Evolutionary conservation across 2,888 invertebrate genomes (phyloP).

Genomic region (Trilocha varians): DNA sequence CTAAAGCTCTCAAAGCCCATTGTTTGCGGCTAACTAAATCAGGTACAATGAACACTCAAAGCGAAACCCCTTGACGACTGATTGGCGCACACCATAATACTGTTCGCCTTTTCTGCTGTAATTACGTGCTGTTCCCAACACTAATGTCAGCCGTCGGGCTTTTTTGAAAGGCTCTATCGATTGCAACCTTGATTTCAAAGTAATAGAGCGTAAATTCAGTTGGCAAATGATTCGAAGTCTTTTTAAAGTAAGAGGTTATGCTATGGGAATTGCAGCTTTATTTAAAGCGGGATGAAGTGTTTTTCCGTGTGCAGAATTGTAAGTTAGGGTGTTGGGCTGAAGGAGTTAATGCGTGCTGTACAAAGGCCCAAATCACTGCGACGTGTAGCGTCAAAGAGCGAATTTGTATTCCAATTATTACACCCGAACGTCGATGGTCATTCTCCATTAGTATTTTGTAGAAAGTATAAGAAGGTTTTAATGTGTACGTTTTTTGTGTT

Average conservation of each 20-base stretch:
- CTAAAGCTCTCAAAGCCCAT: constrained; percentile 18
- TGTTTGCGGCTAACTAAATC: constrained; percentile 54
- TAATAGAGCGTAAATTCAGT: not conserved
- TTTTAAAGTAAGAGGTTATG: not conserved
- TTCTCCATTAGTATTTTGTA: constrained; percentile 7
- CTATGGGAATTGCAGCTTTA: constrained; percentile 15
- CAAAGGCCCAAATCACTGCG: constrained; percentile 71
- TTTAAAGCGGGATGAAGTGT: constrained; percentile 24
- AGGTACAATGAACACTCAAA: constrained; percentile 34
- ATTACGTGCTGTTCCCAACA: constrained; percentile 66
- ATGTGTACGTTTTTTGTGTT: too few relatives aligned
- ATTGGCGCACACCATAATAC: constrained; percentile 61
- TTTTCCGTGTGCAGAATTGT: constrained; percentile 20
- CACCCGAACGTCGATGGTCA: constrained; percentile 33
- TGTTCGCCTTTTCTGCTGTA: constrained; percentile 70
- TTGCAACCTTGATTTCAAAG: not conserved
- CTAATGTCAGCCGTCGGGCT: constrained; percentile 36
- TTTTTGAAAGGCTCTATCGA: not conserved
- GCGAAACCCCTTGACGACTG: constrained; percentile 55
- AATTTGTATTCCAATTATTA: constrained; percentile 73
- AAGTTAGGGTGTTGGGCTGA: constrained; percentile 51
- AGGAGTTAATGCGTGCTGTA: constrained; percentile 71
- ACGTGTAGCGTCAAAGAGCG: constrained; percentile 61
- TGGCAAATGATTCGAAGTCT: not conserved
- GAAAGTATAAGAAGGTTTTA: not conserved